Evolutionary conservation across 2,113 vertebrate species (phyloP).

Genomic region (Pardalotus punctatus): DNA sequence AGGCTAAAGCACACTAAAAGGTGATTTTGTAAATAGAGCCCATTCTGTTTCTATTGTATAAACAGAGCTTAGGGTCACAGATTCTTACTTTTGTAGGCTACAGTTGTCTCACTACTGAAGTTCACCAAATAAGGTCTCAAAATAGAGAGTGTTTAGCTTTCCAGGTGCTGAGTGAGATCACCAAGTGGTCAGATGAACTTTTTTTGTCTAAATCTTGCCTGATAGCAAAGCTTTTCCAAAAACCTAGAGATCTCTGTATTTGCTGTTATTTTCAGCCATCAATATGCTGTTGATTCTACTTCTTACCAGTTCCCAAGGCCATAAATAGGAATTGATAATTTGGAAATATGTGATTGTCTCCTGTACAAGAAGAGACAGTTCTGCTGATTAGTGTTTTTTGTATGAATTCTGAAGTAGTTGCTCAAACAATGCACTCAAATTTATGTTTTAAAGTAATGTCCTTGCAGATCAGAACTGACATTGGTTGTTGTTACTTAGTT

Average conservation of each 20-base stretch:
- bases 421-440: neutral
- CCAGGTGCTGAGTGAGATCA: constrained; percentile 41
- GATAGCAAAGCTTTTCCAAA: neutral
- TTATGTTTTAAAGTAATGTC: neutral
- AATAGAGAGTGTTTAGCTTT: constrained; percentile 46
- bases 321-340: neutral
- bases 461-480: neutral
- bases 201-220: neutral
- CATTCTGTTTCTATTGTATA: constrained; percentile 43
- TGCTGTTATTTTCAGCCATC: neutral
- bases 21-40: constrained; percentile 55
- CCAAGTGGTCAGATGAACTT: neutral
- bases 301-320: neutral
- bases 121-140: constrained; percentile 66
- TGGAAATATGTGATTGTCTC: neutral
- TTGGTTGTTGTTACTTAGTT: neutral
- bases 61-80: constrained; percentile 40
- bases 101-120: neutral
- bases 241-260: neutral
- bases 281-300: neutral
- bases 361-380: neutral
- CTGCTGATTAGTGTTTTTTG: neutral
- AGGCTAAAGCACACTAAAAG: constrained; percentile 19
- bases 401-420: neutral
- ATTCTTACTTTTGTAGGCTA: neutral